Conservation (phyloP, 2,113 vertebrate genomes). For the Rhagologus leucostigma region DNA sequence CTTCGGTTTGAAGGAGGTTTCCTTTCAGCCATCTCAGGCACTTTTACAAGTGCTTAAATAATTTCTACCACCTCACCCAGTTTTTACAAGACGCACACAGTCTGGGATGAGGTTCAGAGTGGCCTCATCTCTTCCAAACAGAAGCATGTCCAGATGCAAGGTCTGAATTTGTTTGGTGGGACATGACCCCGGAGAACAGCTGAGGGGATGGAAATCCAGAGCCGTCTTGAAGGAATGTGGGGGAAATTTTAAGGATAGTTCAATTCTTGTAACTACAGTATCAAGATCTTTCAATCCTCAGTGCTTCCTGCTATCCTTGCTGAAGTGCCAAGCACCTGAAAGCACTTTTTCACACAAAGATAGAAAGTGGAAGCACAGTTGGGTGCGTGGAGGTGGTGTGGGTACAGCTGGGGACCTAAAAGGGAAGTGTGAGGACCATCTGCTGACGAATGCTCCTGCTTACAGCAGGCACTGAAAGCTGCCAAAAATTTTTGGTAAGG, state of each 20-base stretch:
- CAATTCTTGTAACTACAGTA: background rate
- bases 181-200: background rate
- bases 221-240: background rate
- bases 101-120: background rate
- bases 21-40: background rate
- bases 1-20: background rate
- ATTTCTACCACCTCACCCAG: background rate
- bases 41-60: background rate
- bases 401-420: background rate
- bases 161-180: background rate
- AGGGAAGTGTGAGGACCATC: background rate
- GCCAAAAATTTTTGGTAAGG: background rate
- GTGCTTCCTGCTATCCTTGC: background rate
- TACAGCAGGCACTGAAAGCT: background rate
- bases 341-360: background rate
- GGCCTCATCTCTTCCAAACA: background rate
- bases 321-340: background rate
- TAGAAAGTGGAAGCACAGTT: background rate
- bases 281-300: background rate
- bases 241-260: background rate
- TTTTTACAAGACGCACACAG: fast-evolving
- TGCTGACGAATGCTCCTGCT: background rate
- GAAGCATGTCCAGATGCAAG: background rate
- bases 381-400: fast-evolving
- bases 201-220: background rate